A percentile compares a stretch with the other conserved stretches of the same genome.
Evolutionary conservation across 2,113 vertebrate genomes (phyloP).

Genomic region (Phalacrocorax brasilianus): DNA sequence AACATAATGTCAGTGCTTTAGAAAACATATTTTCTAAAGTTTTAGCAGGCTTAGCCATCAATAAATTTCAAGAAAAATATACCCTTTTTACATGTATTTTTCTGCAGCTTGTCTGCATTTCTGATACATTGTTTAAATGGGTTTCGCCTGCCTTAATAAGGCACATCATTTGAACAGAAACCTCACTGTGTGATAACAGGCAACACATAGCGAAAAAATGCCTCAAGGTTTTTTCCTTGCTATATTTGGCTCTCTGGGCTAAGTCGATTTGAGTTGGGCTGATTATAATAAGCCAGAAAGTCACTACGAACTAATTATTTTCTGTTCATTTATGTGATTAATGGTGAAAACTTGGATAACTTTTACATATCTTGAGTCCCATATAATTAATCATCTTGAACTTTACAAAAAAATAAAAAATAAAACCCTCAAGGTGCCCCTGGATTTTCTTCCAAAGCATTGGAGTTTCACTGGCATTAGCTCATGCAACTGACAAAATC

Average conservation of each 20-base stretch:
- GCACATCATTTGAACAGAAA: constrained; percentile 61
- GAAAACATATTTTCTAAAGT: constrained; percentile 28
- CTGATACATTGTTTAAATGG: constrained; percentile 55
- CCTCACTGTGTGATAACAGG: constrained; percentile 57
- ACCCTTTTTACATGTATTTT: constrained; percentile 22
- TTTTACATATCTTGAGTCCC: constrained; percentile 63
- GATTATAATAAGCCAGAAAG: constrained; percentile 71
- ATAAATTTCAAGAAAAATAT: constrained; percentile 32
- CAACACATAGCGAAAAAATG: constrained; percentile 44
- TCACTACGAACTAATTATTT: constrained; percentile 72
- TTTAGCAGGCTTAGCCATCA: constrained; percentile 41
- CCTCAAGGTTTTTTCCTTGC: constrained; percentile 56
- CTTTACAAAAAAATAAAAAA: constrained; percentile 54
- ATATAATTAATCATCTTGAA: constrained; percentile 69
- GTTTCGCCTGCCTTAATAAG: constrained; percentile 66
- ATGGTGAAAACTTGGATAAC: constrained; percentile 72
- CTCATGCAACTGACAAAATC: constrained; percentile 37
- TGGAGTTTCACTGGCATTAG: constrained; percentile 42
- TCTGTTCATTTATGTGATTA: constrained; percentile 75
- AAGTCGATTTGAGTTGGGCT: constrained; percentile 68
- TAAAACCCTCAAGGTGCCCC: constrained; percentile 56
- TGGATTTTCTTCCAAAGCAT: constrained; percentile 45
- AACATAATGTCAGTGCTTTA: constrained; percentile 16
- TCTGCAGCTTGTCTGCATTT: constrained; percentile 43
- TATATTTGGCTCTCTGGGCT: constrained; percentile 67